Base-by-base conservation (phyloP, 2,797 vertebrate genomes). In the Orientallactaga sibirica region DNA sequence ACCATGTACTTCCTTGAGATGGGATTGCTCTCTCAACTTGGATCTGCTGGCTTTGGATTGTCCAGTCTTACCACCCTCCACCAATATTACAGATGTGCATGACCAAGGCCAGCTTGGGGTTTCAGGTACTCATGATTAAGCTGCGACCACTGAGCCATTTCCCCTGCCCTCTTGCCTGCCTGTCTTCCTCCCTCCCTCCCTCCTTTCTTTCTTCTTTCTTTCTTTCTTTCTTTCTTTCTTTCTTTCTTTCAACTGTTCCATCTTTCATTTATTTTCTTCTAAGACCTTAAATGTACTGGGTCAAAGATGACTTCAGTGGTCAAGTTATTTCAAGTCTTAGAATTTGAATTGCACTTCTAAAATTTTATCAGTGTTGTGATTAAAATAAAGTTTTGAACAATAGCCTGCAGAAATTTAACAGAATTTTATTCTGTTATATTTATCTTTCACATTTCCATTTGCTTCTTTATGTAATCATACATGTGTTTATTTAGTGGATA, bases 301-400 rank as follows among this genome's bases (percentile, higher is more conserved):
- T 64, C 18, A 80, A 33, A 37, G 68, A 33, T 93, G 85, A 76
- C 66, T 79, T 90, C 80, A 79, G 11, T 88, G 70, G 85, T 55
- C 29, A 87, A n/a, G 22, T 94, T 90, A 86, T 58, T 94, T 95
- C 76, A 92, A 93, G 55, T 94, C 61, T 95, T 84, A 67, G 73
- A 91, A 81, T 93, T 78, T 76, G 93, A 93, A 86, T 22, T 95
- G 55, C 43, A 88, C 18, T 85, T 90, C 58, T 88, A 81, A 79
- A 91, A 67, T 88, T 94, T 85, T 94, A 93, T 43, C 87, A 75
- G 3, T 0, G 1, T 3, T 43, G 86, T 62, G 73, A 41, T 3
- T 61, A 27, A 41, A 81, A 33, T 86, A 84, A 95, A 86, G n/a
- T 78, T 43, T 95, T 41, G 95, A 96, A 90, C n/a, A 95, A 43